A percentile compares a stretch with the other conserved stretches of the same genome.
phyloP scores from a whole-genome alignment of 2,888 invertebrate genomes.

The Drosophila differens region DNA sequence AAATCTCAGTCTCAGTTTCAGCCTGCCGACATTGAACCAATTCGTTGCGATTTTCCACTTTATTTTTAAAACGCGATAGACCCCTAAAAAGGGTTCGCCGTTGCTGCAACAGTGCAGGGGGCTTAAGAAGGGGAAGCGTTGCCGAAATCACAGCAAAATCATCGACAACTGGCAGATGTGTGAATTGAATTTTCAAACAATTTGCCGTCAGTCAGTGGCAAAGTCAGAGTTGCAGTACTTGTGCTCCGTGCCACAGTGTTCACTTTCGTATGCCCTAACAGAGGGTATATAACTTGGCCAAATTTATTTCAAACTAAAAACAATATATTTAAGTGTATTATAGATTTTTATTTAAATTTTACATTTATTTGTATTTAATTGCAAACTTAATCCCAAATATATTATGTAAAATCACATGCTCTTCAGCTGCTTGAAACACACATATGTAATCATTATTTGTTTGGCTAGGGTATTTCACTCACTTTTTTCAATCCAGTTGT shows the following conservation, averaged over 20 bases:
- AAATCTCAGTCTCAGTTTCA: constrained; percentile 26
- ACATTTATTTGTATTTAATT: not conserved
- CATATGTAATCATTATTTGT: not conserved
- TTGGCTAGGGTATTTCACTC: constrained; percentile 22
- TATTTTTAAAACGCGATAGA: constrained; percentile 62
- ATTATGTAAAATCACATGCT: not conserved
- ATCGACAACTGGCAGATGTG: constrained; percentile 83
- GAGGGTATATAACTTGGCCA: not conserved
- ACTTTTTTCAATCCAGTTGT: not conserved
- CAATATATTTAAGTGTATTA: not conserved
- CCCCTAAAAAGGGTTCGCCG: not conserved
- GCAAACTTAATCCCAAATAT: not conserved
- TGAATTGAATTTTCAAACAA: constrained; percentile 83
- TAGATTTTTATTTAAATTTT: not conserved
- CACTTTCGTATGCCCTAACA: constrained; percentile 4
- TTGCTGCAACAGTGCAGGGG: not conserved
- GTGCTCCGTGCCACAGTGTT: constrained; percentile 7
- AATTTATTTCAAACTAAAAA: not conserved
- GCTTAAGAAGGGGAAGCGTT: constrained; percentile 20
- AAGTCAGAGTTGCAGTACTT: constrained; percentile 56
- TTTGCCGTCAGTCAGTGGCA: constrained; percentile 61
- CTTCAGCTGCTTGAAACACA: too few relatives aligned
- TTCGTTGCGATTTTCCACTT: constrained; percentile 81
- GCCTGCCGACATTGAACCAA: constrained; percentile 70
- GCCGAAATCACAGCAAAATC: constrained; percentile 79